Evolutionary conservation across 2,797 vertebrate genomes (phyloP).

Genomic region (Serranus cabrilla): DNA sequence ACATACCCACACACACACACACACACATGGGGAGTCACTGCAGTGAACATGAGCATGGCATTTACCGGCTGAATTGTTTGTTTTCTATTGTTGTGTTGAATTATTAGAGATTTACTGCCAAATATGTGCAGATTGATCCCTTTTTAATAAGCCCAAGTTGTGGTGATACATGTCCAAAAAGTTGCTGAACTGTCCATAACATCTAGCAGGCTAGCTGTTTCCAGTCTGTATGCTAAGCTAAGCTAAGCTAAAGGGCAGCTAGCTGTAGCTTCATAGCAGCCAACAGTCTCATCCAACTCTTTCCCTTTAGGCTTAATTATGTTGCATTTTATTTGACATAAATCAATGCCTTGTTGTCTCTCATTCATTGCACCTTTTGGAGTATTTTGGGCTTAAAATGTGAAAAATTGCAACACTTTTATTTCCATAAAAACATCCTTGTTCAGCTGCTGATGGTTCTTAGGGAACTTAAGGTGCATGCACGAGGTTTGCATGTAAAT

Average conservation of each 20-base stretch:
- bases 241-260: too few relatives aligned
- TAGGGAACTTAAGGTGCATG: background rate
- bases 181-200: background rate
- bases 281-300: too few relatives aligned
- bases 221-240: too few relatives aligned
- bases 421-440: background rate
- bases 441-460: background rate
- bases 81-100: constrained; percentile 9
- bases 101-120: too few relatives aligned
- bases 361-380: background rate
- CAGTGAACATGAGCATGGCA: constrained; percentile 10
- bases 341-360: background rate
- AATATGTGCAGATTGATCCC: too few relatives aligned
- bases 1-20: constrained; percentile 36
- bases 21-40: constrained; percentile 17
- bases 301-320: too few relatives aligned
- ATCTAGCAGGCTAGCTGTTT: background rate
- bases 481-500: background rate
- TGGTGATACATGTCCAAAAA: background rate
- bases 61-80: constrained; percentile 16
- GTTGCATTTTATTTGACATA: background rate
- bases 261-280: too few relatives aligned
- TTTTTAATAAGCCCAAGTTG: too few relatives aligned
- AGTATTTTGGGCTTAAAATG: background rate
- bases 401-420: too few relatives aligned